Base-by-base conservation (phyloP, 2,113 vertebrate species). In the Corythaeola cristata region DNA sequence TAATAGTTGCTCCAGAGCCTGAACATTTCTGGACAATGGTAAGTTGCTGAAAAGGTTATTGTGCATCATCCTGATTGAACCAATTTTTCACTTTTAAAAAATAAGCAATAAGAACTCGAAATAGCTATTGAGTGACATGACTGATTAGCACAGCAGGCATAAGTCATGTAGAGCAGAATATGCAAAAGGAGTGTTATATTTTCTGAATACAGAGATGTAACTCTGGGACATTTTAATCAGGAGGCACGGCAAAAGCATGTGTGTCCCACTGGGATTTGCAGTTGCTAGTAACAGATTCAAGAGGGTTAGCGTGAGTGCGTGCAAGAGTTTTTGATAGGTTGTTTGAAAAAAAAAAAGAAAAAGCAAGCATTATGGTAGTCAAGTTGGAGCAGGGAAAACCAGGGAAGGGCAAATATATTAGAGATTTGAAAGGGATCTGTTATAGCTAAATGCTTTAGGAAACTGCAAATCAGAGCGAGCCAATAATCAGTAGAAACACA, bases 91-190 rank as follows among this genome's bases (percentile, higher is more conserved):
- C 15, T 49, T 93, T 71, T 63, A 79, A 85, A 82, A 93, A 85
- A 55, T 60, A 82, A 88, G 58, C 32, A 67, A 4, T 52, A 82
- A 68, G 32, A 90, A 55, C 75, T 85, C 49, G 68, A 84, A 96
- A 82, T 75, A 96, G 47, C 47, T 96, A 17, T 67, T 85, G 88
- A 95, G 39, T 14, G 4, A 84, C 73, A 53, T 30, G 69, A 55
- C 52, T 96, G 93, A 92, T 91, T 86, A 91, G 76, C 92, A 89
- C 93, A 96, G 88, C 76, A 90, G 73, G 90, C 44, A 45, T 80
- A 84, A 90, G 56, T 77, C 63, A 59, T 39, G 85, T 79, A 68
- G 68, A 90, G 52, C 15, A 78, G 58, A 96, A 85, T 89, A 92
- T 92, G 76, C 55, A 94, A 76, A 83, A 89, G 62, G 21, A n/a